These are phyloP conservation scores for Sthenelais limicola DNA, from an alignment of 2,888 invertebrate genomes.

Conservation along the genomic window DNA sequence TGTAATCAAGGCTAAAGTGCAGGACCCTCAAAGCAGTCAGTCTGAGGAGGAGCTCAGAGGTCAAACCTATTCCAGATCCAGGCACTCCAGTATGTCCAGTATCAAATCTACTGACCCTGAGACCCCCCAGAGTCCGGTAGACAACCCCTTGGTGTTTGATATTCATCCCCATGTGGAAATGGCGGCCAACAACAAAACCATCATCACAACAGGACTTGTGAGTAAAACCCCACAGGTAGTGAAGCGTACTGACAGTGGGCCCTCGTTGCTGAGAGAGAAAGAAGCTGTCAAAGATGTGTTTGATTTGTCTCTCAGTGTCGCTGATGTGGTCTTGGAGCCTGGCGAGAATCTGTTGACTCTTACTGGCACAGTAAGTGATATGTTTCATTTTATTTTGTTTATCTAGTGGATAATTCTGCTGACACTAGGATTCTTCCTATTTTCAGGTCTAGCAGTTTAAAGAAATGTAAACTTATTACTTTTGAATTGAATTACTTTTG, in stretches of 20 bases:
- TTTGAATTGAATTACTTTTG: too few relatives aligned
- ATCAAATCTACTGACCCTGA: constrained; percentile 39
- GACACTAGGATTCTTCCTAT: background rate
- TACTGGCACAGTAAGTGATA: constrained; percentile 69
- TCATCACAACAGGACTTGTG: constrained; percentile 56
- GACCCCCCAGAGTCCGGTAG: constrained; percentile 29
- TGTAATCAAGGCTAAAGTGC: constrained; percentile 4
- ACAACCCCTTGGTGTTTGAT: constrained; percentile 47
- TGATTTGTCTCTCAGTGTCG: constrained; percentile 76
- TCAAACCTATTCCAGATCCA: constrained; percentile 36
- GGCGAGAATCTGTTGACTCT: constrained; percentile 73
- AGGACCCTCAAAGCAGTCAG: background rate
- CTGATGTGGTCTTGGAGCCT: constrained; percentile 71
- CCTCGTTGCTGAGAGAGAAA: constrained; percentile 78
- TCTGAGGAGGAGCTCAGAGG: constrained; percentile 28
- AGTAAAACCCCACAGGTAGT: constrained; percentile 21
- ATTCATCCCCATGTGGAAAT: constrained; percentile 56
- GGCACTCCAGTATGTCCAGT: constrained; percentile 31
- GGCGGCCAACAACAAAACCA: constrained; percentile 47
- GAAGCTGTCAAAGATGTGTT: constrained; percentile 80
- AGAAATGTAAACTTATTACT: too few relatives aligned
- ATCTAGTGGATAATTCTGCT: background rate
- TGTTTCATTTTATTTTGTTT: background rate
- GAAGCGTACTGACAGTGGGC: constrained; percentile 37
- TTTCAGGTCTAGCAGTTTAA: too few relatives aligned